Conservation (phyloP, 2,113 vertebrate species). For the Dicrurus megarhynchus region DNA sequence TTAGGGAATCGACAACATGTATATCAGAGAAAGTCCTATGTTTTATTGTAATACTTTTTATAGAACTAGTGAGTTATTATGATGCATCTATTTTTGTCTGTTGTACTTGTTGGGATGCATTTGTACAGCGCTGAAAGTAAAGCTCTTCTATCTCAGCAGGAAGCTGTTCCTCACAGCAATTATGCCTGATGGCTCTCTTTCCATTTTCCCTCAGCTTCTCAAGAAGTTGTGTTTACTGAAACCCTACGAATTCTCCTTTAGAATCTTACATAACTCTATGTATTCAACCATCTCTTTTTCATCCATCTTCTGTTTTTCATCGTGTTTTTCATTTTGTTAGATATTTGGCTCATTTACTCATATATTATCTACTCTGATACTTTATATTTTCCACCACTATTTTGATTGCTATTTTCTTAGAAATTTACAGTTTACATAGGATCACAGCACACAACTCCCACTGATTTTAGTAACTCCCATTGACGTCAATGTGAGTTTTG, state of each 20-base stretch:
- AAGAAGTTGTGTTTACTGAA: constrained; percentile 73
- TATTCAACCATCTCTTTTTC: constrained; percentile 46
- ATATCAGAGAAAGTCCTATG: background rate
- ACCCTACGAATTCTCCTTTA: constrained; percentile 51
- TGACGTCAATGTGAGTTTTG: background rate
- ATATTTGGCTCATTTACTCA: constrained; percentile 58
- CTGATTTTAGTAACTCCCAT: background rate
- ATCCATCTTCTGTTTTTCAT: background rate
- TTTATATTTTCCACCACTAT: constrained; percentile 13
- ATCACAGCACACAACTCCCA: background rate
- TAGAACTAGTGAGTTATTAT: background rate
- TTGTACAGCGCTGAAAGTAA: constrained; percentile 60
- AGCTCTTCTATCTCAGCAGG: constrained; percentile 69
- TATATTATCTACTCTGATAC: constrained; percentile 34
- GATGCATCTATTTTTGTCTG: constrained; percentile 70
- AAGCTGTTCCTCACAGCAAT: constrained; percentile 67
- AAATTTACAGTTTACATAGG: background rate
- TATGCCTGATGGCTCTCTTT: constrained; percentile 69
- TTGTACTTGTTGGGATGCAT: constrained; percentile 63
- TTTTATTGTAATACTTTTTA: background rate
- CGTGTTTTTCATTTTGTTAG: constrained; percentile 49
- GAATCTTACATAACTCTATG: constrained; percentile 56
- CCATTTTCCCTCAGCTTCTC: constrained; percentile 70
- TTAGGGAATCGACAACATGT: background rate
- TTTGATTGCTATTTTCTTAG: background rate